phyloP scores from a whole-genome alignment of 1,140 invertebrate genomes.

The Euglossa dilemma region DNA sequence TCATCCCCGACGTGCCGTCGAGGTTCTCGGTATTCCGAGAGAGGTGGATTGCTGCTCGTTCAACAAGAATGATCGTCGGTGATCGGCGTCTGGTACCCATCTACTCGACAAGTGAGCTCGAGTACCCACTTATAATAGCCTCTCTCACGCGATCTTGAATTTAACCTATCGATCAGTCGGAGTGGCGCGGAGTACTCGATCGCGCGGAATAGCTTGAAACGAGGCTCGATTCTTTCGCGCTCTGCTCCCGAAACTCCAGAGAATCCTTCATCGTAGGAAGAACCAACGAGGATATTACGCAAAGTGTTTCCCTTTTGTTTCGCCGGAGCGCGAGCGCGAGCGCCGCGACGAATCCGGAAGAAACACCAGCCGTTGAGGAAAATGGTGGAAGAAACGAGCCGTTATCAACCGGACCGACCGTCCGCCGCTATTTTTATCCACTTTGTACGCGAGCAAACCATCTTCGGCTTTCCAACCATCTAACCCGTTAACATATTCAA shows the following conservation, averaged over 20 bases:
- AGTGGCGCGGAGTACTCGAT: slow-evolving; percentile 43
- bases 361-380: neutral
- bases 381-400: slow-evolving; percentile 28
- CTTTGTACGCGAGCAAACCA: neutral
- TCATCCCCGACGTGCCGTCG: neutral
- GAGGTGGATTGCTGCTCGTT: slow-evolving; percentile 36
- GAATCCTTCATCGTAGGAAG: slow-evolving; percentile 25
- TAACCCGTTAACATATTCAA: slow-evolving; percentile 21
- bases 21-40: slow-evolving; percentile 18
- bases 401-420: slow-evolving; percentile 10
- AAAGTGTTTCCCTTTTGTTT: slow-evolving; percentile 52
- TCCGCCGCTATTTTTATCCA: slow-evolving; percentile 55
- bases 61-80: slow-evolving; percentile 52
- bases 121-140: slow-evolving; percentile 58
- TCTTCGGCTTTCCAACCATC: slow-evolving; percentile 6
- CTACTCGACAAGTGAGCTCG: slow-evolving; percentile 47
- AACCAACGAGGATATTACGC: slow-evolving; percentile 52
- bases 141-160: slow-evolving; percentile 67
- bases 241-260: slow-evolving; percentile 24
- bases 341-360: slow-evolving; percentile 19
- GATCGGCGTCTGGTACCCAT: slow-evolving; percentile 62
- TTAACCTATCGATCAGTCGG: slow-evolving; percentile 62
- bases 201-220: slow-evolving; percentile 46
- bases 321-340: no score
- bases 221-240: slow-evolving; percentile 44